Evolutionary conservation across 2,113 vertebrate species (phyloP), one percentile per base, ranked within the genome.

Genomic region (Cranoglanis bouderius): DNA sequence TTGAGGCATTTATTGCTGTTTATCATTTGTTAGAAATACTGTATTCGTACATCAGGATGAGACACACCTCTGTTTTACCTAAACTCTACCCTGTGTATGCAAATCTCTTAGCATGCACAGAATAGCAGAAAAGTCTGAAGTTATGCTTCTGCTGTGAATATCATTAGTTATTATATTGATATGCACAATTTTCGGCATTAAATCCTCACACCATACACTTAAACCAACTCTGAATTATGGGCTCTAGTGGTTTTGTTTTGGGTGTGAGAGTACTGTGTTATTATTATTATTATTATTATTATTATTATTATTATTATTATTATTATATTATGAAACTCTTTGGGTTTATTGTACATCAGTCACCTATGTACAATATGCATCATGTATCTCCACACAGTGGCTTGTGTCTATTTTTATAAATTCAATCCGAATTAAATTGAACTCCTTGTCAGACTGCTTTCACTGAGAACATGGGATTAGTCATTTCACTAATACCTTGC

Each of bases 401-500:
- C 0, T 29, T 26, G 49, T 59, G 35, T 43, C 12, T 75, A 26
- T 21, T 75, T 57, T 55, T 43, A 57, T 26, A 49, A 53, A 55
- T 57, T 59, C 51, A 53, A 57, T 59, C 29, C 7, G 24, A 26
- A 86, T 86, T 32, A 86, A 86, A 72, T 72, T 35, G 35, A 19
- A 65, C 59, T 26, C 51, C 35, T 53, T 55, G 51, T 85, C 51
- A 57, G 1, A 70, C 70, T 29, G 10, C 24, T 53, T 53, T 57
- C 16, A 6, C 67, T 72, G 67, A 72, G 67, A 72, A 72, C 32
- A 38, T 19, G 70, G 85, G 85, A 74, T 86, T 55, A 59, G 84
- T 72, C 84, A 72, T 26, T 59, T 55, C 18, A 53, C 51, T 59
- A 75, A 75, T 43, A 75, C 85, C 35, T 86, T 59, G 29, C 70